Evolutionary conservation across 1,140 invertebrate genomes (phyloP).

Genomic region (Euglossa dilemma): DNA sequence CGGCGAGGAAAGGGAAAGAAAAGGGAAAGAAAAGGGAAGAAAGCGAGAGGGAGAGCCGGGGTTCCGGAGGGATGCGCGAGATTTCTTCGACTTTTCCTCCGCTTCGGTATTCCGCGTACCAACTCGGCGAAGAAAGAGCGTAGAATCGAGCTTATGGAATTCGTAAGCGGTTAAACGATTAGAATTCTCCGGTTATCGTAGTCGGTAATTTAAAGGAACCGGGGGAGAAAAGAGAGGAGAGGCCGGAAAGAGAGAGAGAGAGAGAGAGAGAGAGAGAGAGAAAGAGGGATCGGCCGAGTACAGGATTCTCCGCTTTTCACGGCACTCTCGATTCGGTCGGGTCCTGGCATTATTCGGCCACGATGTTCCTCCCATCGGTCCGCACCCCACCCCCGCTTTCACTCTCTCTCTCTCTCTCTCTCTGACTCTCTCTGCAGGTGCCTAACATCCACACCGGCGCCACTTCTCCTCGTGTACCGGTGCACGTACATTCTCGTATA

Average conservation of each 20-base stretch:
- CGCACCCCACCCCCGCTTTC: not conserved
- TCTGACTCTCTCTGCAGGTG: constrained; percentile 37
- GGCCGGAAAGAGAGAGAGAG: no score
- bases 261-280: not conserved
- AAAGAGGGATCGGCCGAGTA: not conserved
- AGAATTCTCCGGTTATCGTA: not conserved
- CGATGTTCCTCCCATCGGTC: constrained; percentile 45
- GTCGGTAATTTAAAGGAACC: not conserved
- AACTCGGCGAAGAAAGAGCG: not conserved
- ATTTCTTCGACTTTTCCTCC: not conserved
- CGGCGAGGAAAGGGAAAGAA: constrained; percentile 6
- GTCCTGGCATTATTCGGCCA: constrained; percentile 39
- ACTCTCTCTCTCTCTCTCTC: no score
- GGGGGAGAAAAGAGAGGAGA: not conserved
- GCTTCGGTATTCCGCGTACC: not conserved
- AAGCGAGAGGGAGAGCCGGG: not conserved
- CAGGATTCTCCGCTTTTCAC: constrained; percentile 30
- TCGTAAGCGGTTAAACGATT: constrained; percentile 8
- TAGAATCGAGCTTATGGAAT: not conserved
- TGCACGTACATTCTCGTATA: constrained; percentile 40
- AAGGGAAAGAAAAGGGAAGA: no score
- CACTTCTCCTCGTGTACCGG: not conserved
- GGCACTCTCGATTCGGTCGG: constrained; percentile 38
- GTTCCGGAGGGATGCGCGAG: no score
- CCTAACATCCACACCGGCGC: constrained; percentile 24